These are phyloP conservation scores for Saccostrea glomerata DNA, from an alignment of 1,140 invertebrate species.

Conservation along the genomic window DNA sequence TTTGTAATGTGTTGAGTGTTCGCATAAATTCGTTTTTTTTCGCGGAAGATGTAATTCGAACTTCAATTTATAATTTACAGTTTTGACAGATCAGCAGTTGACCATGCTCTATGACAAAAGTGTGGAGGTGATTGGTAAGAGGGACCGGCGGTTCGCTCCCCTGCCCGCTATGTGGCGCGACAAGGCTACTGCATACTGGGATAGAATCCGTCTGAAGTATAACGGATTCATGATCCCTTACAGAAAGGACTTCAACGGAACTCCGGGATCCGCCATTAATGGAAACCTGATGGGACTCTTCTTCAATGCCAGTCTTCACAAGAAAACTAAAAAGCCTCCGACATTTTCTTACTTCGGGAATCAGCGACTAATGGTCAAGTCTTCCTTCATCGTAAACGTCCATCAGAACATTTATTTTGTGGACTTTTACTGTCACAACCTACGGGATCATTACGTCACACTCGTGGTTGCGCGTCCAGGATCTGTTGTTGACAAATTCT, in stretches of 20 bases:
- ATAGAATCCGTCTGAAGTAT: conserved; percentile 10
- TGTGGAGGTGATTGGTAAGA: background rate
- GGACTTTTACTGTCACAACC: conserved; percentile 49
- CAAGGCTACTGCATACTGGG: conserved; percentile 8
- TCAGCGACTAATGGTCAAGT: background rate
- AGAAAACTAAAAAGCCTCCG: conserved; percentile 25
- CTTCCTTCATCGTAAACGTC: conserved; percentile 21
- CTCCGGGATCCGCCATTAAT: conserved; percentile 33
- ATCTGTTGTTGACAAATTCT: conserved; percentile 63
- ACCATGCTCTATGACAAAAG: conserved; percentile 19
- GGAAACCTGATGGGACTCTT: conserved; percentile 36
- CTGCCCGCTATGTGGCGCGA: conserved; percentile 1
- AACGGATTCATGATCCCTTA: conserved; percentile 7
- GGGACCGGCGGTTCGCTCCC: background rate
- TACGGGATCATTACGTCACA: conserved; percentile 58
- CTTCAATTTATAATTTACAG: background rate
- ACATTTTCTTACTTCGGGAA: conserved; percentile 41
- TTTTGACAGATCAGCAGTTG: background rate
- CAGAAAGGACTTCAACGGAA: conserved; percentile 42
- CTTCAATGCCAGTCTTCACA: conserved; percentile 36
- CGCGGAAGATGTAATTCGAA: too few species aligned
- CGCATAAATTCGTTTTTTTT: too few species aligned
- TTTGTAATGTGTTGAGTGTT: too few species aligned
- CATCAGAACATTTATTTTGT: conserved; percentile 44
- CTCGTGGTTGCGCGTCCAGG: conserved; percentile 59